Evolutionary conservation across 2,888 invertebrate species (phyloP).

Genomic region (Pyrrhia umbra): DNA sequence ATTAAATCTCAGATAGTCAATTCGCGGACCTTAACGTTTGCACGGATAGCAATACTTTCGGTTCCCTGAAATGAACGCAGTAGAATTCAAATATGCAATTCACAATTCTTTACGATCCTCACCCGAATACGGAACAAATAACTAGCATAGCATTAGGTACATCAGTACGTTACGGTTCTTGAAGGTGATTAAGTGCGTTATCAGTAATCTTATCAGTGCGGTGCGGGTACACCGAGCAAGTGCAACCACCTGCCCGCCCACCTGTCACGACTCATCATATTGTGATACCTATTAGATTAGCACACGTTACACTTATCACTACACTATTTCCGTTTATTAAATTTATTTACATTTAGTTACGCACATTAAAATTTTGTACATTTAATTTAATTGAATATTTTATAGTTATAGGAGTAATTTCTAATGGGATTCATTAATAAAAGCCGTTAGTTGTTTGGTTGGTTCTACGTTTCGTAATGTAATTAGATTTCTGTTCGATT

Average conservation of each 20-base stretch:
- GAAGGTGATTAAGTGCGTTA: conserved; percentile 72
- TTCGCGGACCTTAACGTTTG: no score
- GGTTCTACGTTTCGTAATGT: conserved; percentile 4
- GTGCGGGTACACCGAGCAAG: conserved; percentile 80
- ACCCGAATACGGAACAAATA: background rate
- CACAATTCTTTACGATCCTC: background rate
- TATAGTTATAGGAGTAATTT: background rate
- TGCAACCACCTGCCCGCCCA: conserved; percentile 87
- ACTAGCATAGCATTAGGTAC: conserved; percentile 7
- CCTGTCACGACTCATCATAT: conserved; percentile 78
- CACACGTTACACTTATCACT: conserved; percentile 20
- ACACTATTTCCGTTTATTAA: conserved; percentile 42
- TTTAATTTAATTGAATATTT: conserved; percentile 23
- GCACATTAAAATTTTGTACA: background rate
- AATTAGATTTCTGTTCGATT: conserved; percentile 18
- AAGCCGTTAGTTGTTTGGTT: background rate
- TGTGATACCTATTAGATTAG: conserved; percentile 52
- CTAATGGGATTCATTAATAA: conserved; percentile 3
- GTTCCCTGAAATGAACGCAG: background rate
- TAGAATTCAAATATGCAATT: background rate
- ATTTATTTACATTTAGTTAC: conserved; percentile 2
- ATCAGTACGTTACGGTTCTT: conserved; percentile 60
- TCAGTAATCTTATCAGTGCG: conserved; percentile 79
- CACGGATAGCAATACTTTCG: no score
- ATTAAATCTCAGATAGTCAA: no score